Conservation (phyloP, 2,113 vertebrate genomes). For the Neotoma lepida region DNA sequence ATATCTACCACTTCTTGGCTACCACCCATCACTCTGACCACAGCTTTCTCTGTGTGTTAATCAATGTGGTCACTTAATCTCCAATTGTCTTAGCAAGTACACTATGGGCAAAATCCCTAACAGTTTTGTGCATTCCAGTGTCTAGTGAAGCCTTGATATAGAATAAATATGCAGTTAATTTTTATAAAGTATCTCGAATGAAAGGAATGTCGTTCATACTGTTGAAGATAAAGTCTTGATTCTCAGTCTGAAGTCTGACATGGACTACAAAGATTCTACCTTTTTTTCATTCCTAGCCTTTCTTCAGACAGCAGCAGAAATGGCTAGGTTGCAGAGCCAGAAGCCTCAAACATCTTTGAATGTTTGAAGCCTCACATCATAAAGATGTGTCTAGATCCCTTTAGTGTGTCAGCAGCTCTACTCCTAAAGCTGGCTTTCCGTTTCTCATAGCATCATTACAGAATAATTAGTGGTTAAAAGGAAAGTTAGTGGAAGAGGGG, state of each 20-base stretch:
- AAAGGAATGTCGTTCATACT: not conserved
- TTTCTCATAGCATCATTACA: not conserved
- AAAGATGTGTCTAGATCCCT: conserved; percentile 19
- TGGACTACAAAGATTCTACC: not conserved
- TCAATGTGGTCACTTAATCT: not conserved
- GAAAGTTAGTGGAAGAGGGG: conserved; percentile 59
- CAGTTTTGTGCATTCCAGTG: not conserved
- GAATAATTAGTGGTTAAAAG: conserved; percentile 43
- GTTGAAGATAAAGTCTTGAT: conserved; percentile 4
- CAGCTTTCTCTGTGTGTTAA: not conserved
- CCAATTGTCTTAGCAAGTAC: not conserved
- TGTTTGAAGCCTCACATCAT: not conserved
- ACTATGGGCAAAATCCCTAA: not conserved
- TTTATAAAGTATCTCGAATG: not conserved
- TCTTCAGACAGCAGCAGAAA: not conserved
- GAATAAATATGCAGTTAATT: not conserved
- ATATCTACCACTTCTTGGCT: not conserved
- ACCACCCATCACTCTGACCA: not conserved
- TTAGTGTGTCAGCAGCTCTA: conserved; percentile 21
- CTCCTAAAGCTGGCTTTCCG: conserved; percentile 25
- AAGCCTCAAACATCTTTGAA: not conserved
- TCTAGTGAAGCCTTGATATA: not conserved
- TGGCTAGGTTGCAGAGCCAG: not conserved
- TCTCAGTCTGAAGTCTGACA: conserved; percentile 21
- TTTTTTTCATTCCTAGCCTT: not conserved